These are phyloP conservation scores for Torymus texanus DNA, from an alignment of 2,888 invertebrate genomes.

Conservation along the genomic window DNA sequence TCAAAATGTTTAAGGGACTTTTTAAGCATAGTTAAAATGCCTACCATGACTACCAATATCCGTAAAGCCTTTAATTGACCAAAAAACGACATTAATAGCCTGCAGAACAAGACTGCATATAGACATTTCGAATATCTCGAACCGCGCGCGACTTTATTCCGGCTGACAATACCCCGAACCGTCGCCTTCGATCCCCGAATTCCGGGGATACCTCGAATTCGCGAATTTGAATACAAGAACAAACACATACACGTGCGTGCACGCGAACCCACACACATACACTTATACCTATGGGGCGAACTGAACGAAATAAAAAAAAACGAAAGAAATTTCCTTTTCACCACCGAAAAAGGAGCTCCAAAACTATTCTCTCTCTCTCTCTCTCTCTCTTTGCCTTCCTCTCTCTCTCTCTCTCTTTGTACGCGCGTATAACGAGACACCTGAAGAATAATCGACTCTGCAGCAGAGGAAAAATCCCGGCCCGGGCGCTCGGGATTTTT, in stretches of 20 bases:
- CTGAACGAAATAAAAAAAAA: not conserved
- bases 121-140: not conserved
- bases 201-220: conserved; percentile 11
- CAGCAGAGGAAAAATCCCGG: conserved; percentile 17
- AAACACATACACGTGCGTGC: not conserved
- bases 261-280: too few relatives aligned
- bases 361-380: too few relatives aligned
- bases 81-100: too few relatives aligned
- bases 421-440: conserved; percentile 9
- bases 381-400: too few relatives aligned
- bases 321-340: not conserved
- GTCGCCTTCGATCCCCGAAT: not conserved
- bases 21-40: too few relatives aligned
- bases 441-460: not conserved
- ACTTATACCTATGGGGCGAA: too few relatives aligned
- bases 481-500: not conserved
- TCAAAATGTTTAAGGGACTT: too few relatives aligned
- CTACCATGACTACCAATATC: too few relatives aligned
- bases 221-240: conserved; percentile 7
- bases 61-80: too few relatives aligned
- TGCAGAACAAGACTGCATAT: not conserved
- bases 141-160: too few relatives aligned
- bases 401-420: not conserved
- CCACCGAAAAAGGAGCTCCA: not conserved
- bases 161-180: too few relatives aligned